phyloP scores from a whole-genome alignment of 2,888 invertebrate genomes.

The Fragum fragum region DNA sequence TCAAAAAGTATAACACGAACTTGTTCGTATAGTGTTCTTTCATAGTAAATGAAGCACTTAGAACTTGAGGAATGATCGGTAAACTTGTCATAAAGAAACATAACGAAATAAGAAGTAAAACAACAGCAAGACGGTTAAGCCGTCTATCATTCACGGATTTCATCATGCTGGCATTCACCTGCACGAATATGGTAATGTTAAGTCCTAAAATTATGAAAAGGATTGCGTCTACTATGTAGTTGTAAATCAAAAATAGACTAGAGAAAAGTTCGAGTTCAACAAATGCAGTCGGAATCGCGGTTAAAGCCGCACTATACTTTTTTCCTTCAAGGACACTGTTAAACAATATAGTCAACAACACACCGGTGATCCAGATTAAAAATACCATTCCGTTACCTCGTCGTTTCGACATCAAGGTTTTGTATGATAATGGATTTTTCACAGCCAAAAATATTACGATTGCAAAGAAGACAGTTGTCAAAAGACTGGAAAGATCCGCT shows the following conservation, averaged over 20 bases:
- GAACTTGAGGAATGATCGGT: neutral
- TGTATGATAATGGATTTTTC: neutral
- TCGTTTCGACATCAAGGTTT: neutral
- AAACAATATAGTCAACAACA: neutral
- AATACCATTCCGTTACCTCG: neutral
- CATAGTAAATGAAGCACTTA: neutral
- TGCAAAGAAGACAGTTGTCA: neutral
- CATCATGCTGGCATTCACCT: neutral
- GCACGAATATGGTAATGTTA: neutral
- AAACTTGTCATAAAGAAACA: neutral
- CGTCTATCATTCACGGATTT: neutral
- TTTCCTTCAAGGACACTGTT: neutral
- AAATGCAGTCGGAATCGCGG: neutral
- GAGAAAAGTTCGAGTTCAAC: neutral
- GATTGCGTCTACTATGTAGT: neutral
- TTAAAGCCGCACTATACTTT: neutral
- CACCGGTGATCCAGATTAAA: neutral
- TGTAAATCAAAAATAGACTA: neutral
- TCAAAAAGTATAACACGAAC: neutral
- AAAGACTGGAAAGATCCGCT: neutral
- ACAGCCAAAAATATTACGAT: neutral
- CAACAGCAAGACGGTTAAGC: neutral
- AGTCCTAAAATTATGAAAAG: neutral
- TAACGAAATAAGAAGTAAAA: neutral
- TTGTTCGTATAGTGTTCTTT: neutral